Conservation (phyloP, 2,113 vertebrate species). For the Sylvia atricapilla region DNA sequence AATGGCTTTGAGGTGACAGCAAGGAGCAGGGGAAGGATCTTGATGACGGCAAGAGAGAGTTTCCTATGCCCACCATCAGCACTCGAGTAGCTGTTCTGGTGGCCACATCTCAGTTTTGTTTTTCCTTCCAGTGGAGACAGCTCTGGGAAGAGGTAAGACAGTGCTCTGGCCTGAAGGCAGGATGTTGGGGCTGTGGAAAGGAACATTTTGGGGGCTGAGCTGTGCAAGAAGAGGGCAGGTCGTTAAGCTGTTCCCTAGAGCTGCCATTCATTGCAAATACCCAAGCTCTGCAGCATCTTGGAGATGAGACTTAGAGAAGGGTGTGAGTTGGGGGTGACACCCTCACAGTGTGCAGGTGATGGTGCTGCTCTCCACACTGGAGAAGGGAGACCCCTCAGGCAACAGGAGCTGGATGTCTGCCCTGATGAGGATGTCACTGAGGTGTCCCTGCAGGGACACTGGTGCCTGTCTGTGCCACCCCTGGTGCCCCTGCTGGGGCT, state of each 20-base stretch:
- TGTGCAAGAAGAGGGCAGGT: neutral
- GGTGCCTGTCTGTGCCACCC: too few species aligned
- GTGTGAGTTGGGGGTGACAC: fast-evolving
- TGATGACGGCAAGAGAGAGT: conserved; percentile 75
- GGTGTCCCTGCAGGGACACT: neutral
- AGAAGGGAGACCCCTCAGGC: neutral
- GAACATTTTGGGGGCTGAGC: neutral
- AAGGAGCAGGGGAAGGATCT: neutral
- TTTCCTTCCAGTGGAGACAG: conserved; percentile 82
- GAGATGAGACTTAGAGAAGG: neutral
- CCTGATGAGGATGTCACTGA: neutral
- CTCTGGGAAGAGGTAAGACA: conserved; percentile 75
- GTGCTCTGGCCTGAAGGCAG: fast-evolving
- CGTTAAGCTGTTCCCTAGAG: neutral
- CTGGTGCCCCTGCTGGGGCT: fast-evolving
- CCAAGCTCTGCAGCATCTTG: neutral
- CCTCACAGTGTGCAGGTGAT: fast-evolving
- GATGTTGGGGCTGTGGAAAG: neutral
- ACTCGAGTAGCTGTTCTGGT: conserved; percentile 39
- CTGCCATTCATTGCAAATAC: fast-evolving
- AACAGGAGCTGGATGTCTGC: fast-evolving
- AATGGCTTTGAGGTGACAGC: neutral
- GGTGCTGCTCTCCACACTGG: fast-evolving
- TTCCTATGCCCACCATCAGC: neutral
- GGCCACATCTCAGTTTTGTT: conserved; percentile 73